Conservation (phyloP, 2,113 vertebrate species). For the Megaceryle maxima region DNA sequence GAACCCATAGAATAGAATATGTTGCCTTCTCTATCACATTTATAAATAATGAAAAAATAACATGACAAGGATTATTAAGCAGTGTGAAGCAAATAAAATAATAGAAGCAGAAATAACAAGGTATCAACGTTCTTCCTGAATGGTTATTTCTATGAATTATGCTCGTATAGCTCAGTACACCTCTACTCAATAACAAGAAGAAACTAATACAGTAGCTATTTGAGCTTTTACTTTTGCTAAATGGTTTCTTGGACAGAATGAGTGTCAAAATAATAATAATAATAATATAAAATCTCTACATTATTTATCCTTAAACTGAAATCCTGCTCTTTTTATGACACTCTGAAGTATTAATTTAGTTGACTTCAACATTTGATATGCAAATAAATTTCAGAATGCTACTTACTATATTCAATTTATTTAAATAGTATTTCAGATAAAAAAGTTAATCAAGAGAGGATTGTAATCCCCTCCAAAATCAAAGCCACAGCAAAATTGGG, state of each 20-base stretch:
- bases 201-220: not conserved
- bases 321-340: not conserved
- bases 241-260: not conserved
- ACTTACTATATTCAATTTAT: not conserved
- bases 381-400: not conserved
- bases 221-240: not conserved
- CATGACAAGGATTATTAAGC: slow-evolving; percentile 14
- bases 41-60: slow-evolving; percentile 32
- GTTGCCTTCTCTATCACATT: not conserved
- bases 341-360: not conserved
- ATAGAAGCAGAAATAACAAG: slow-evolving; percentile 21
- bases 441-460: not conserved
- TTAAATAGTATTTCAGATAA: not conserved
- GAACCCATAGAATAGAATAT: not conserved
- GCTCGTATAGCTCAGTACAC: not conserved
- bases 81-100: not conserved
- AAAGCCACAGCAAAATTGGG: not conserved
- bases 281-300: not conserved
- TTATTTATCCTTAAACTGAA: not conserved
- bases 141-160: slow-evolving; percentile 16
- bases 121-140: not conserved
- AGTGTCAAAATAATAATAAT: not conserved
- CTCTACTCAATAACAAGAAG: not conserved
- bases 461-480: not conserved
- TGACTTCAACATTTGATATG: not conserved